Conservation (phyloP, 2,797 vertebrate species). For the Amniataba percoides region DNA sequence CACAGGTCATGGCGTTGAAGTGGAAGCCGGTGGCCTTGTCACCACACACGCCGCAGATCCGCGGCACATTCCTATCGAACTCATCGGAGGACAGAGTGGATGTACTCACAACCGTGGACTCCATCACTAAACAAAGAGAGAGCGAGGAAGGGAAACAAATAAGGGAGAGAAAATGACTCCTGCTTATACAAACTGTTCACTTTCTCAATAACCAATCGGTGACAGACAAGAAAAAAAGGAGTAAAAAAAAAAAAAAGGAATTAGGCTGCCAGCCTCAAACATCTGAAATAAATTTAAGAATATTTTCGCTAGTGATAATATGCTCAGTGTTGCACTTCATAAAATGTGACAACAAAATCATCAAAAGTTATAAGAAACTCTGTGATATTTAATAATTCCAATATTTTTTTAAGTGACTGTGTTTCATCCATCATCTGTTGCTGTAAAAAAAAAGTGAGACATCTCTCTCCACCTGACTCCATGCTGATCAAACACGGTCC, state of each 20-base stretch:
- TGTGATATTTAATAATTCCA: background rate
- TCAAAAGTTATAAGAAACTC: background rate
- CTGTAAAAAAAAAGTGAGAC: slow-evolving; percentile 17
- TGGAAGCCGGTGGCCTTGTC: slow-evolving; percentile 97
- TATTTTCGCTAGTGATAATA: slow-evolving; percentile 13
- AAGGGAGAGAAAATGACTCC: slow-evolving; percentile 5
- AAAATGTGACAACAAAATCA: background rate
- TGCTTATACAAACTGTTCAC: slow-evolving; percentile 13
- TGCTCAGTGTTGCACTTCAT: slow-evolving; percentile 7
- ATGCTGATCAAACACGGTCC: slow-evolving; percentile 32
- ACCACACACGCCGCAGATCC: slow-evolving; percentile 96
- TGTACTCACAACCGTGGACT: slow-evolving; percentile 88
- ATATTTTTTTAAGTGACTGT: background rate
- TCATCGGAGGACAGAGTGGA: slow-evolving; percentile 89
- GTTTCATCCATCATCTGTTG: background rate
- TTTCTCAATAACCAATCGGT: slow-evolving; percentile 18
- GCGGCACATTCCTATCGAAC: slow-evolving; percentile 90
- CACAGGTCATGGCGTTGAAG: slow-evolving; percentile 99
- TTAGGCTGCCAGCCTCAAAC: slow-evolving; percentile 8
- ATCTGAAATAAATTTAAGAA: slow-evolving; percentile 35
- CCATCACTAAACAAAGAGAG: slow-evolving; percentile 83
- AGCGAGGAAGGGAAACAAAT: slow-evolving; percentile 9
- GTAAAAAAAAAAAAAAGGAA: slow-evolving; percentile 13
- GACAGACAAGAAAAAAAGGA: background rate
- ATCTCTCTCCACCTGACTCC: slow-evolving; percentile 25